Percentiles rank a stretch among this genome's conserved stretches.
Evolutionary conservation across 1,140 invertebrate species (phyloP).

Genomic region (Zaprionus kolodkinae): DNA sequence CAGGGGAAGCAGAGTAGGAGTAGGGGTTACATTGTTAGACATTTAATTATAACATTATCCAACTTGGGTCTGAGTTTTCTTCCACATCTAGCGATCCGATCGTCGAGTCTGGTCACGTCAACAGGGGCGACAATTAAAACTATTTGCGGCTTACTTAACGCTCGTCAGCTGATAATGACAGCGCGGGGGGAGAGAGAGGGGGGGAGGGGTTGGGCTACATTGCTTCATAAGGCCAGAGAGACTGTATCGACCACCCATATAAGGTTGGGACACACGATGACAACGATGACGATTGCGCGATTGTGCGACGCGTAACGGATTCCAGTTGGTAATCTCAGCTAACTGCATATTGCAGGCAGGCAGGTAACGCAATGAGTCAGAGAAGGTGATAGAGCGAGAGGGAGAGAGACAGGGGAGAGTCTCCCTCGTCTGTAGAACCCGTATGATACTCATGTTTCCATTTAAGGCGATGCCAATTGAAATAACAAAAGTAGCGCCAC

Average conservation of each 20-base stretch:
- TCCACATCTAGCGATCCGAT: constrained; percentile 19
- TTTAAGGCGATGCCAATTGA: constrained; percentile 38
- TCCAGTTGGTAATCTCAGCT: constrained; percentile 29
- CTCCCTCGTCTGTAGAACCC: constrained; percentile 2
- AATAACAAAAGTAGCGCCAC: constrained; percentile 10
- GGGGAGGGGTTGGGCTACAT: not conserved
- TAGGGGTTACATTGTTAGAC: constrained; percentile 44
- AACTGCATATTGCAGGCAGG: not conserved
- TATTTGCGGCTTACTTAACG: constrained; percentile 48
- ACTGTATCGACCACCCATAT: constrained; percentile 31
- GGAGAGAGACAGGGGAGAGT: not conserved
- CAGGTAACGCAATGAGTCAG: constrained; percentile 11
- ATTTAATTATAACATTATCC: constrained; percentile 53
- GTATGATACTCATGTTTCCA: constrained; percentile 35
- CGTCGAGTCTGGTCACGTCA: constrained; percentile 47
- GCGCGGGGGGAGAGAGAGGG: not conserved
- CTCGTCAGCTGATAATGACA: constrained; percentile 45
- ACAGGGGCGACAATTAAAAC: constrained; percentile 50
- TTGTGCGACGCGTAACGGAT: constrained; percentile 43
- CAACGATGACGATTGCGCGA: constrained; percentile 31
- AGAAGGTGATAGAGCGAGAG: not conserved
- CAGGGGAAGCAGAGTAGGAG: constrained; percentile 10
- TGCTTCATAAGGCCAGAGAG: constrained; percentile 27
- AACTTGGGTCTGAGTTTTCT: constrained; percentile 35
- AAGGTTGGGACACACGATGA: constrained; percentile 23